phyloP scores from a whole-genome alignment of 1,140 invertebrate genomes.

The Ceratina japonica region DNA sequence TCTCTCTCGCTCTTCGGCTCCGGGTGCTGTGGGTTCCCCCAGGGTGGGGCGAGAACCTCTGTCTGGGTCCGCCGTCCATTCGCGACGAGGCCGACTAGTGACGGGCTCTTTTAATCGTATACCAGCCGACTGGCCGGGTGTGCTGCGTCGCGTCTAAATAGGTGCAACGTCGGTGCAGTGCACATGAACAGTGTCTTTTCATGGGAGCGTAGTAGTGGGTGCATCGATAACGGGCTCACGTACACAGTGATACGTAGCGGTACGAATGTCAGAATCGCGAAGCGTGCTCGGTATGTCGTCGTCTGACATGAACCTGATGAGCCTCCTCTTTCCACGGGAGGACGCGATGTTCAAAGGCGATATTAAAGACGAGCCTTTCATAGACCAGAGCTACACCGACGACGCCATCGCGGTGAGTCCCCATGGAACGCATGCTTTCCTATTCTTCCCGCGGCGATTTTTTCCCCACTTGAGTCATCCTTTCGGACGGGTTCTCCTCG shows the following conservation, averaged over 20 bases:
- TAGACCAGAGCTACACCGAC: slow-evolving; percentile 57
- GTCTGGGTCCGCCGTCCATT: background rate
- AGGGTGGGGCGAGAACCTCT: slow-evolving; percentile 39
- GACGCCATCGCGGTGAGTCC: slow-evolving; percentile 65
- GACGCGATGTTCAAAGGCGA: slow-evolving; percentile 64
- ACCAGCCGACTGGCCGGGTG: slow-evolving; percentile 13
- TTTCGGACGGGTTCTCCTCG: background rate
- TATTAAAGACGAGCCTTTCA: slow-evolving; percentile 67
- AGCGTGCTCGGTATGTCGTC: slow-evolving; percentile 31
- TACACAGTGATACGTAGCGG: background rate
- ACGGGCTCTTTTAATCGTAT: slow-evolving; percentile 4
- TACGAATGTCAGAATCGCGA: background rate
- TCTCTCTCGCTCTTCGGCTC: slow-evolving; percentile 1
- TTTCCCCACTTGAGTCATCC: too few relatives aligned
- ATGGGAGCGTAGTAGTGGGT: slow-evolving; percentile 24
- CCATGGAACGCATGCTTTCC: background rate
- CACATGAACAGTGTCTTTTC: slow-evolving; percentile 10
- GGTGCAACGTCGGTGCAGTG: slow-evolving; percentile 29
- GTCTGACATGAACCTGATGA: slow-evolving; percentile 66
- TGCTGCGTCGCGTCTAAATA: slow-evolving; percentile 5
- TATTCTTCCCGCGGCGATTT: background rate
- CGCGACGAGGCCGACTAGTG: background rate
- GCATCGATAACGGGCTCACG: background rate
- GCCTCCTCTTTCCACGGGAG: slow-evolving; percentile 64
- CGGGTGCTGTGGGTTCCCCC: background rate